Evolutionary conservation across 2,113 vertebrate species (phyloP).

Genomic region (Gallinago jamesoni): DNA sequence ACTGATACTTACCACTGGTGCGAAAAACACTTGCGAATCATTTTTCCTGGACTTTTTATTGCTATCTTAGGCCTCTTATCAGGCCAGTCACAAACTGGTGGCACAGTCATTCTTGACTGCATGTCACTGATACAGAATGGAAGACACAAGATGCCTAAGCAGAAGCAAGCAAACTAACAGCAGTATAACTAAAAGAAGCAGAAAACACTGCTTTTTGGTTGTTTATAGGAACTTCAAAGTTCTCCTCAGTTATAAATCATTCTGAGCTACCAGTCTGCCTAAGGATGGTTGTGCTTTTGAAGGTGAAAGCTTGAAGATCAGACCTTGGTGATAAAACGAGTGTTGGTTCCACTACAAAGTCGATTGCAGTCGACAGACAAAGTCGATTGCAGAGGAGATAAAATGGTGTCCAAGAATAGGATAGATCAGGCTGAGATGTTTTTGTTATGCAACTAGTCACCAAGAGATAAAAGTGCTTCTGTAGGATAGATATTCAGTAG

Average conservation of each 20-base stretch:
- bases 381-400: constrained; percentile 29
- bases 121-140: background rate
- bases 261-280: constrained; percentile 13
- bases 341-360: constrained; percentile 36
- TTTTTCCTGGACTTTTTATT: background rate
- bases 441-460: background rate
- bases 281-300: constrained; percentile 56
- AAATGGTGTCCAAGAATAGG: constrained; percentile 22
- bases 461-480: constrained; percentile 5
- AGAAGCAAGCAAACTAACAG: background rate
- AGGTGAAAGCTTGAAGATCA: constrained; percentile 58
- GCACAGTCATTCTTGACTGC: background rate
- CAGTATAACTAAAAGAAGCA: background rate
- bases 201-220: background rate
- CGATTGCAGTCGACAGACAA: background rate
- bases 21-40: background rate
- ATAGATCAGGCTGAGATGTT: constrained; percentile 13
- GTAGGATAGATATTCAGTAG: background rate
- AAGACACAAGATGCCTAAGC: background rate
- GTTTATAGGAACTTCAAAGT: constrained; percentile 56
- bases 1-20: background rate
- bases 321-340: constrained; percentile 56
- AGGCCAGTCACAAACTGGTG: background rate
- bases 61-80: background rate
- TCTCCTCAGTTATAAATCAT: constrained; percentile 49